Evolutionary conservation across 2,113 vertebrate genomes (phyloP), one percentile per base, ranked within the genome.

Genomic region (Piaya cayana): DNA sequence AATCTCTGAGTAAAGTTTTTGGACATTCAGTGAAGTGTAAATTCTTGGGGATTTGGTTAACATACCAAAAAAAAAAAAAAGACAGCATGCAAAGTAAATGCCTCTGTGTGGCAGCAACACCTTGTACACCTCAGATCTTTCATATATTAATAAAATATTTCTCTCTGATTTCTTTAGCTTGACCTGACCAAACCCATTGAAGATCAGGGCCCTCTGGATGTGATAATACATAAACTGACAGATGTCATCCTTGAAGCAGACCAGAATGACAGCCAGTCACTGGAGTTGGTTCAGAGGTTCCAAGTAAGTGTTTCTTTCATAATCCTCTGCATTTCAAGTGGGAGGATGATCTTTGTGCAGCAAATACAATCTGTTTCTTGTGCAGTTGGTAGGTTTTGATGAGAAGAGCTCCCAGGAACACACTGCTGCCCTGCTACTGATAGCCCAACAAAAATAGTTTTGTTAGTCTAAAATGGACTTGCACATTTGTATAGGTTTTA

Each of bases 221-320:
- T 99, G 96, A 99, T 99, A 96, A 99, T 99, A 96, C 99, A 99
- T 98, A 99, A 99, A 97, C 98, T 99, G 97, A 99, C 99, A 0
- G 99, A 99, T 93, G 98, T 99, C 93, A 99, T 99, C 94, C 98
- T 99, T 36, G 99, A 99, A 97, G 99, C 99, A 2, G 99, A 99
- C 97, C 99, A 99, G 98, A 99, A 99, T 19, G 99, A 99, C 95
- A 99, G 98, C 58, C 99, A 99, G 97, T 98, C 99, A 12, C 97
- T 99, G 95, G 97, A 99, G 95, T 94, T 99, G 96, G 98, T 99
- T 78, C 99, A 99, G n/a, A 98, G 99, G 92, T 99, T 99, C 93
- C 99, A 99, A 98, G 99, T 99, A 88, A 82, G 97, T 62, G 20
- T 6, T 76, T 86, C n/a, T 81, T 91, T 67, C 20, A 9, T 26